Percentiles rank a stretch among this genome's conserved stretches.
phyloP scores from a whole-genome alignment of 2,113 vertebrate species.

The Lanius collurio region DNA sequence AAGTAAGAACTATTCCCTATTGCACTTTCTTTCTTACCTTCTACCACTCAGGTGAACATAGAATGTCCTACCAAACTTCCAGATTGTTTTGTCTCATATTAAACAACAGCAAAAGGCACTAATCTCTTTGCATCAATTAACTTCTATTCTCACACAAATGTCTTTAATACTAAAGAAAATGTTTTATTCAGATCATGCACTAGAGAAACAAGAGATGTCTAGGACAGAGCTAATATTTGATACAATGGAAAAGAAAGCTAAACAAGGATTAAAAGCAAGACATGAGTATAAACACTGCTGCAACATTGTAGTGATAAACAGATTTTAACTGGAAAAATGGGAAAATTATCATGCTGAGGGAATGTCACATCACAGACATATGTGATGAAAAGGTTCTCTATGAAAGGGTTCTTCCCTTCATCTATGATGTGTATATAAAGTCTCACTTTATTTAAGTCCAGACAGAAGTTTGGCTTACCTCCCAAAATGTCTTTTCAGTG shows the following conservation, averaged over 20 bases:
- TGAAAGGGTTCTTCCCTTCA: background rate
- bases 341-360: background rate
- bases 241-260: background rate
- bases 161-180: background rate
- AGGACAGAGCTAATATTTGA: background rate
- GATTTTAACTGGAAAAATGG: background rate
- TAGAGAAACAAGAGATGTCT: background rate
- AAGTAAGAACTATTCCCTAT: background rate
- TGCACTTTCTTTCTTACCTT: background rate
- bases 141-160: background rate
- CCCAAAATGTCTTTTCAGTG: slow-evolving; percentile 77
- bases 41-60: background rate
- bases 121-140: background rate
- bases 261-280: background rate
- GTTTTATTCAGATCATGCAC: background rate
- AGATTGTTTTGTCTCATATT: background rate
- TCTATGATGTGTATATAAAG: background rate
- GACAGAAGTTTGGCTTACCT: slow-evolving; percentile 78
- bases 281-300: background rate
- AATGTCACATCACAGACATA: background rate
- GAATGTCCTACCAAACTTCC: background rate
- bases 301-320: background rate
- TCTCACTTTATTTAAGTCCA: background rate
- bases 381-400: background rate
- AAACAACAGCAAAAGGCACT: background rate